These are phyloP conservation scores for Epirrhoe tristata DNA, from an alignment of 2,888 invertebrate genomes.

Conservation along the genomic window DNA sequence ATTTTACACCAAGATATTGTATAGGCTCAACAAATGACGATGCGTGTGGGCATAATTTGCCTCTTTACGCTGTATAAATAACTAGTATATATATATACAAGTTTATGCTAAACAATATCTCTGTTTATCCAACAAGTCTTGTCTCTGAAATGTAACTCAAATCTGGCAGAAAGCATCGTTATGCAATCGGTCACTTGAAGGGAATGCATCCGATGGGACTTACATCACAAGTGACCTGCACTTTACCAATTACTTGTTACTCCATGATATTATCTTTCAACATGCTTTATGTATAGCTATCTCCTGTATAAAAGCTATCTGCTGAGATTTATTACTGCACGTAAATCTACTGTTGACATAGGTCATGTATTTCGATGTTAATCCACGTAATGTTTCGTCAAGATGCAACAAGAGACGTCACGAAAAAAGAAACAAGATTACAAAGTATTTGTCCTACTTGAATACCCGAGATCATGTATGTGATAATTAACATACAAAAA, in stretches of 20 bases:
- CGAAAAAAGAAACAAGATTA: not conserved
- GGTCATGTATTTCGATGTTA: not conserved
- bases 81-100: too few species aligned
- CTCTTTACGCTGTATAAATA: too few species aligned
- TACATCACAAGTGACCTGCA: not conserved
- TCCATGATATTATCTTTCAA: not conserved
- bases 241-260: not conserved
- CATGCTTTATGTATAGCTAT: not conserved
- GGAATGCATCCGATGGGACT: not conserved
- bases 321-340: not conserved
- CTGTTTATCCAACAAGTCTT: not conserved
- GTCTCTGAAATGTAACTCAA: not conserved
- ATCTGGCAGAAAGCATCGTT: not conserved
- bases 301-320: not conserved
- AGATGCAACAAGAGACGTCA: not conserved
- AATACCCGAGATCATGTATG: not conserved
- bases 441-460: not conserved
- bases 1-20: not conserved
- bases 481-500: too few species aligned
- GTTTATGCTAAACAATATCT: not conserved
- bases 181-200: not conserved
- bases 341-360: not conserved
- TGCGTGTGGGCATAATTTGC: too few species aligned
- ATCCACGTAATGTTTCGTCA: conserved; percentile 1
- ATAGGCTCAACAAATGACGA: too few species aligned